Conservation (phyloP, 2,797 vertebrate genomes). For the Sciurus carolinensis region DNA sequence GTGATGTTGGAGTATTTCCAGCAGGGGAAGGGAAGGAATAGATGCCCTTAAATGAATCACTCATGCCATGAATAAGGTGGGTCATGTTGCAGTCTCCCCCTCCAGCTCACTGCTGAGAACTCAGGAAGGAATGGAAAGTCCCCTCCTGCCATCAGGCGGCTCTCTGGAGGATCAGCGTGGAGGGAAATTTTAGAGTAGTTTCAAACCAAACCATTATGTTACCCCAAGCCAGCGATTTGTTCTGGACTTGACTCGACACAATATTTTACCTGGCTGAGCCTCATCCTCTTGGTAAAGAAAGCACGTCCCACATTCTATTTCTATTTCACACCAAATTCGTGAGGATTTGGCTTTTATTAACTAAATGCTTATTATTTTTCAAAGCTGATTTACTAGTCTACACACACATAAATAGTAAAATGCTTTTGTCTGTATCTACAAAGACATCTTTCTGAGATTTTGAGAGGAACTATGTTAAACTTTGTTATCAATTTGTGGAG, state of each 20-base stretch:
- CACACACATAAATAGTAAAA: not conserved
- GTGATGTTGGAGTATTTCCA: not conserved
- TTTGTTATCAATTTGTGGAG: not conserved
- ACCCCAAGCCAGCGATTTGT: not conserved
- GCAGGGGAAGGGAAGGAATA: not conserved
- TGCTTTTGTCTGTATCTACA: not conserved
- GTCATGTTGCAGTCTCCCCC: not conserved
- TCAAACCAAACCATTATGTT: not conserved
- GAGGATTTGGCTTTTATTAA: not conserved
- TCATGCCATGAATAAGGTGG: not conserved
- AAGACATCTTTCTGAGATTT: not conserved
- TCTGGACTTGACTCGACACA: not conserved
- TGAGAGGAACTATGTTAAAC: not conserved
- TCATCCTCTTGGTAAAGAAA: not conserved
- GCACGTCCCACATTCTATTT: not conserved
- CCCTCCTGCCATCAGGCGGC: not conserved
- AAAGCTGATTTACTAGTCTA: not conserved
- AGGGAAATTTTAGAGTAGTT: not conserved
- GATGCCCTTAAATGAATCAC: not conserved
- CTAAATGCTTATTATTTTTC: not conserved
- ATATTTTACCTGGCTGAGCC: not conserved
- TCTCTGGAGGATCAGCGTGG: not conserved
- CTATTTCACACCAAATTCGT: not conserved
- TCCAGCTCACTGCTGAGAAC: not conserved
- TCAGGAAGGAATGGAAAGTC: not conserved